Percentiles rank a stretch among this genome's conserved stretches.
These are phyloP conservation scores for Sinella curviseta DNA, from an alignment of 1,140 invertebrate genomes.

Conservation along the genomic window DNA sequence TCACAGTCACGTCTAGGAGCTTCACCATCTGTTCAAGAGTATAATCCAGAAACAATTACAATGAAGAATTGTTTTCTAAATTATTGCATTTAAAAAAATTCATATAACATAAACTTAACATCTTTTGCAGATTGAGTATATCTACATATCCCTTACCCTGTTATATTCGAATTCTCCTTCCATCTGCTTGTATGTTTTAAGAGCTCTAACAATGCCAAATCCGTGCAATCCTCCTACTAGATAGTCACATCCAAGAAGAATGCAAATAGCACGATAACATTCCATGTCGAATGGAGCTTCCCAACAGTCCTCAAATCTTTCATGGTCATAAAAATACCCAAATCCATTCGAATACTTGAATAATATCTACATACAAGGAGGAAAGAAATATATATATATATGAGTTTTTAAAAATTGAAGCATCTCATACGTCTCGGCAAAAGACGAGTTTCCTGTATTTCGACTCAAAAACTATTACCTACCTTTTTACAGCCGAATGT, in stretches of 20 bases:
- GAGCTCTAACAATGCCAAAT: neutral
- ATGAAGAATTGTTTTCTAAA: neutral
- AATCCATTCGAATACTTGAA: neutral
- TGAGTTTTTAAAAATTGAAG: no score
- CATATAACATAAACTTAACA: neutral
- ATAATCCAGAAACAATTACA: neutral
- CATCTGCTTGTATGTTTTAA: neutral
- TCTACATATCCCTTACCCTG: neutral
- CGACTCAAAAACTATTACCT: neutral
- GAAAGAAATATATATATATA: neutral
- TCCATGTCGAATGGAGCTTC: neutral
- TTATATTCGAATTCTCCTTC: neutral
- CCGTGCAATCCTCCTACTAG: neutral
- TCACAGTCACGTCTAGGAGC: neutral
- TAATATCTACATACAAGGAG: neutral
- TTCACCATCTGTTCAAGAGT: no score
- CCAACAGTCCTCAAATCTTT: neutral
- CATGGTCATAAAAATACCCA: neutral
- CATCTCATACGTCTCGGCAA: no score
- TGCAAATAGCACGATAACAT: neutral
- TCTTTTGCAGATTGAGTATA: neutral
- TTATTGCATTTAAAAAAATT: no score
- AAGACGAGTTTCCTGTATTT: neutral
- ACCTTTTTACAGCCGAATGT: neutral
- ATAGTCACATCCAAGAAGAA: neutral